Evolutionary conservation across 2,888 invertebrate species (phyloP), one percentile per base, ranked within the genome.

Genomic region (Diogma glabrata): DNA sequence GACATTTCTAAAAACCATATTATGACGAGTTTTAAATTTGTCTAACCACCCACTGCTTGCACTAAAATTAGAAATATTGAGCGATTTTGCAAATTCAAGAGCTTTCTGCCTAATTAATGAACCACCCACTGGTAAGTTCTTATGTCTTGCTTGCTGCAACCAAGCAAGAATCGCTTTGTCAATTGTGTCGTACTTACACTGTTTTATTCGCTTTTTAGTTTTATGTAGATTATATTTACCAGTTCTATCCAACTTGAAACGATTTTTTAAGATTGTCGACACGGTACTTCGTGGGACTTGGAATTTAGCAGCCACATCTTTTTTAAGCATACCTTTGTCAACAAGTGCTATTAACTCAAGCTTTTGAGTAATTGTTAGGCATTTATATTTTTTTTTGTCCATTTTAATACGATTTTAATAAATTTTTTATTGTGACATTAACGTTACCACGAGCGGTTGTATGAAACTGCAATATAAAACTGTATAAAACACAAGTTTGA

Each of bases 11-110:
- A 36, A 36, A 36, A 36, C 43, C 28, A 28, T 20, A 14, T n/a
- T 23, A 16, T 49, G 28, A 16, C 48, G 8, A 19, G 55, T 55
- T 50, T 58, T 56, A 52, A 56, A 58, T 43, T 52, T 54, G 47
- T 52, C 52, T 38, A 58, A 52, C 56, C 56, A 57, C 12, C 56
- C 57, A 50, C 47, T 54, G 23, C 56, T 57, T 9, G 52, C 55
- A 22, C 24, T 54, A 48, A 57, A 55, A 14, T 51, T 52, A 47
- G 43, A 46, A 22, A 55, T 17, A 19, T 36, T 36, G 16, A 33
- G 19, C 3, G 7, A 9, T 36, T 48, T 17, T 8, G 30, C 33
- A 14, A 30, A 20, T 33, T 33, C 26, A 9, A 10, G n/a, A 10
- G 48, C 48, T 28, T 48, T 48, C 20, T 19, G 36, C 10, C 36